Evolutionary conservation across 2,797 vertebrate genomes (phyloP).

Genomic region (Oryzias sinensis): DNA sequence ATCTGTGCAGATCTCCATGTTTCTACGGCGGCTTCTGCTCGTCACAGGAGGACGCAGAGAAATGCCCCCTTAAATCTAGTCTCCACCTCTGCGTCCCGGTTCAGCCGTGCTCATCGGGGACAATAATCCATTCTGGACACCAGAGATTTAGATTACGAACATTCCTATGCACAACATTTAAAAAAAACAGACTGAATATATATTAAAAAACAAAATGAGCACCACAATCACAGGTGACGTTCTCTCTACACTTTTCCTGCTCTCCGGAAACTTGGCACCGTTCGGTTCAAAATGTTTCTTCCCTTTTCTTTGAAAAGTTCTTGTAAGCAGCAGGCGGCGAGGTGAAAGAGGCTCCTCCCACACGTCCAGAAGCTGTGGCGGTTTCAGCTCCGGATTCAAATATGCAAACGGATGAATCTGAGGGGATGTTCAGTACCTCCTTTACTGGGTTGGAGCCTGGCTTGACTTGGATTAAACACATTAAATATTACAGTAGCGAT

Average conservation of each 20-base stretch:
- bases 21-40: no score
- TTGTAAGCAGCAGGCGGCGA: no score
- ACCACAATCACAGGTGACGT: constrained; percentile 37
- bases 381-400: constrained; percentile 23
- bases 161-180: constrained; percentile 33
- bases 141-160: constrained; percentile 34
- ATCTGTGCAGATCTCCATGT: no score
- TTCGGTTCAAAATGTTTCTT: constrained; percentile 5
- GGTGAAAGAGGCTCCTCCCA: background rate
- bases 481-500: constrained; percentile 73
- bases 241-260: constrained; percentile 3
- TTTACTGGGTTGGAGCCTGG: constrained; percentile 28
- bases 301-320: no score
- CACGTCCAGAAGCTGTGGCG: background rate
- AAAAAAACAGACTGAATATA: constrained; percentile 32
- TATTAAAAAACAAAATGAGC: constrained; percentile 19
- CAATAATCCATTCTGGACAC: constrained; percentile 16
- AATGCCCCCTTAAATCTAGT: no score
- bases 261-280: constrained; percentile 32
- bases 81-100: no score
- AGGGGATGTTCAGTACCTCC: constrained; percentile 40
- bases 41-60: no score
- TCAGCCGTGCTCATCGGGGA: constrained; percentile 1
- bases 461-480: constrained; percentile 54
- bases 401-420: constrained; percentile 63